Percentiles rank a stretch among this genome's conserved stretches.
Conservation (phyloP, 2,797 vertebrate genomes). For the Thripadectes ignobilis region DNA sequence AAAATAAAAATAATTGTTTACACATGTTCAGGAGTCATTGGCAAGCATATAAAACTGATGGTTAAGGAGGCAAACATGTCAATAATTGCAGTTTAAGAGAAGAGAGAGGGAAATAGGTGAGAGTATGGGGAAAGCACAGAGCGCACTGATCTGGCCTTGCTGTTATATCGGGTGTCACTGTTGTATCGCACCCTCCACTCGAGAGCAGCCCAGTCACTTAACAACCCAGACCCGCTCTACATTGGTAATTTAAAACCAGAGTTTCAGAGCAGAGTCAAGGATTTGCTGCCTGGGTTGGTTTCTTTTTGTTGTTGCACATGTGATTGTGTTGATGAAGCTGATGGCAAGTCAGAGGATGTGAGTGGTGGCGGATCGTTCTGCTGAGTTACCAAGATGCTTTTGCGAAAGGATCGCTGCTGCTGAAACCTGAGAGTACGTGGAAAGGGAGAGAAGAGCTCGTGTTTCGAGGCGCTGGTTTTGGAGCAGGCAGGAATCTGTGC, state of each 20-base stretch:
- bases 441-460: neutral
- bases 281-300: neutral
- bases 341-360: neutral
- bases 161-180: neutral
- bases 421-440: neutral
- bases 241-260: slow-evolving; percentile 13
- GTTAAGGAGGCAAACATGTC: slow-evolving; percentile 39
- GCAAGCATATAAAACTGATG: slow-evolving; percentile 56
- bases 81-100: slow-evolving; percentile 55
- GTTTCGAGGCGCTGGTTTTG: neutral
- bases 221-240: neutral
- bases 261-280: slow-evolving; percentile 18
- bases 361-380: neutral
- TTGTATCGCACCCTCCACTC: neutral
- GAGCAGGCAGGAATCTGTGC: rapidly evolving
- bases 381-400: neutral
- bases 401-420: neutral
- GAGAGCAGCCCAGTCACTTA: slow-evolving; percentile 10
- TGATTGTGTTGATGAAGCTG: neutral
- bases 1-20: slow-evolving; percentile 73
- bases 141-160: neutral
- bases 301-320: neutral
- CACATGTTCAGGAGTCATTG: slow-evolving; percentile 56
- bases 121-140: neutral
- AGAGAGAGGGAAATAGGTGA: neutral